Conservation (phyloP, 2,888 invertebrate species). For the Caenorhabditis macrosperma region DNA sequence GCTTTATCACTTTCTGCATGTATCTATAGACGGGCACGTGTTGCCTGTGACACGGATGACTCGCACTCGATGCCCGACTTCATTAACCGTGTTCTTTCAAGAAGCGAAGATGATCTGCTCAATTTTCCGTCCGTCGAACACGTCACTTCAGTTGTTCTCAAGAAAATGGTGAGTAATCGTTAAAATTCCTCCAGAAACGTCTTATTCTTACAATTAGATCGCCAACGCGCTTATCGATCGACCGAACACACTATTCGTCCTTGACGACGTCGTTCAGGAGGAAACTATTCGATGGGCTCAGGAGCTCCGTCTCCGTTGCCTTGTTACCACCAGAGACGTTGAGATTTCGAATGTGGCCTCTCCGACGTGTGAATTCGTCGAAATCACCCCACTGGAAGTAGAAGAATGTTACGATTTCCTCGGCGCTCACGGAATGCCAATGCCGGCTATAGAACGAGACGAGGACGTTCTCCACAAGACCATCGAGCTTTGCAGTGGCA, state of each 20-base stretch:
- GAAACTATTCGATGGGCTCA: constrained; percentile 64
- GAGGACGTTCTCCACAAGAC: constrained; percentile 31
- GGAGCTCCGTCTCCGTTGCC: constrained; percentile 55
- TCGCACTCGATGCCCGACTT: constrained; percentile 42
- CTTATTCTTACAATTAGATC: constrained; percentile 49
- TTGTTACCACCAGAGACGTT: constrained; percentile 56
- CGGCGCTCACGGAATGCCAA: constrained; percentile 37
- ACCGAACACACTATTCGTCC: constrained; percentile 59
- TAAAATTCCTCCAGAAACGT: neutral
- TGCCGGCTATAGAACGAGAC: constrained; percentile 16
- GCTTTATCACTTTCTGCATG: constrained; percentile 2
- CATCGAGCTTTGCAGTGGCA: constrained; percentile 50
- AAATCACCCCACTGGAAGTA: constrained; percentile 40
- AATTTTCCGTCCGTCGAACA: constrained; percentile 53
- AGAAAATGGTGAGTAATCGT: constrained; percentile 41
- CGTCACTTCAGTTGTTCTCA: constrained; percentile 52
- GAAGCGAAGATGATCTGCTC: constrained; percentile 55
- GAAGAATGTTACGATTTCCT: constrained; percentile 44
- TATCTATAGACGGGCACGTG: constrained; percentile 37
- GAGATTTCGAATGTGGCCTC: constrained; percentile 49
- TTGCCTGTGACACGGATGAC: constrained; percentile 51
- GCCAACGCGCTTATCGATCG: constrained; percentile 61
- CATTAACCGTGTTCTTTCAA: constrained; percentile 49
- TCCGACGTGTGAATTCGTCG: constrained; percentile 44
- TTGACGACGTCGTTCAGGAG: constrained; percentile 64